Conservation (phyloP, 2,888 invertebrate species). For the Onthophagus sagittarius region DNA sequence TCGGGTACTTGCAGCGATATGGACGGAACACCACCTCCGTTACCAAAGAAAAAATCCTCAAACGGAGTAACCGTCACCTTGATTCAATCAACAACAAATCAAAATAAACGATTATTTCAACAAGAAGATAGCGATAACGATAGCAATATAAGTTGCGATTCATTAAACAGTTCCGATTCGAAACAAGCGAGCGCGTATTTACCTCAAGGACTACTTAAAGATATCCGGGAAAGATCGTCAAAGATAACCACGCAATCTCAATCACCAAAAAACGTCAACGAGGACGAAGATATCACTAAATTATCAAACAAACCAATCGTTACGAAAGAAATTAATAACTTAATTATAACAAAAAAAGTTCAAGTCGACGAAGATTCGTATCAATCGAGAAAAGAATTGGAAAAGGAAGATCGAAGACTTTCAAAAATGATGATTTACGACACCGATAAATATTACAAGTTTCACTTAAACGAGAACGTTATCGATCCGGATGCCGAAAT, state of each 20-base stretch:
- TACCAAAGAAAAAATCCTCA: constrained; percentile 58
- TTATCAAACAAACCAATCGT: constrained; percentile 10
- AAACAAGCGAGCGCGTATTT: constrained; percentile 52
- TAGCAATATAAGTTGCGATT: constrained; percentile 78
- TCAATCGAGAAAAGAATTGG: constrained; percentile 58
- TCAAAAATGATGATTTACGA: constrained; percentile 54
- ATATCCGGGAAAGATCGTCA: constrained; percentile 63
- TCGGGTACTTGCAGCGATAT: constrained; percentile 83
- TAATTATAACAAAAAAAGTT: constrained; percentile 7
- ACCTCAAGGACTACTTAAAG: constrained; percentile 64
- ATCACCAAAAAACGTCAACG: constrained; percentile 23
- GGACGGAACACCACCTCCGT: constrained; percentile 68
- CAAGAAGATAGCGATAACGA: constrained; percentile 66
- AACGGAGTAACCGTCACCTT: constrained; percentile 54
- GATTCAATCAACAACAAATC: constrained; percentile 44
- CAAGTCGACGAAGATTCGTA: constrained; percentile 62
- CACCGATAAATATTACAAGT: constrained; percentile 76
- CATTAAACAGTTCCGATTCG: constrained; percentile 67
- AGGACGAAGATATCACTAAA: constrained; percentile 19
- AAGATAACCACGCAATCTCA: constrained; percentile 46
- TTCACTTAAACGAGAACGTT: constrained; percentile 74
- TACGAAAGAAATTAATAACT: background rate
- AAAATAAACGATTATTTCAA: constrained; percentile 52
- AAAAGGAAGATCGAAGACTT: constrained; percentile 42
- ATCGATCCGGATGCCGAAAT: constrained; percentile 48